Conservation (phyloP, 2,113 vertebrate genomes). For the Todiramphus chloris region DNA sequence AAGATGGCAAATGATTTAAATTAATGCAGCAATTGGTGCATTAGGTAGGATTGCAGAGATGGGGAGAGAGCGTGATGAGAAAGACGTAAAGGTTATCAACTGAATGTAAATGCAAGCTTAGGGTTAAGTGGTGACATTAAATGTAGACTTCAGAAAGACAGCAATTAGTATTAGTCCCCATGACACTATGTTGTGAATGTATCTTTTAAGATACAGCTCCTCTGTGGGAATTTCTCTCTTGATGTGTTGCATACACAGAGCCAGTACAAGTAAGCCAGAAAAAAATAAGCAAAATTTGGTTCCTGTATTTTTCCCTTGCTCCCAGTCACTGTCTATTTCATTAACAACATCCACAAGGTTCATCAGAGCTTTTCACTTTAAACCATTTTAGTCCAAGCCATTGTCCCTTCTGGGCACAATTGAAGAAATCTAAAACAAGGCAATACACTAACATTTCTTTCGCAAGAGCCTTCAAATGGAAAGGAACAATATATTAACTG, state of each 20-base stretch:
- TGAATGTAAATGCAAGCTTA: not conserved
- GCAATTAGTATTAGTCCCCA: not conserved
- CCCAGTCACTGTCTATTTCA: not conserved
- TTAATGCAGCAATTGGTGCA: not conserved
- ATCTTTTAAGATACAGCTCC: not conserved
- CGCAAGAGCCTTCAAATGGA: not conserved
- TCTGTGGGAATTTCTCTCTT: not conserved
- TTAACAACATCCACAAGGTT: not conserved
- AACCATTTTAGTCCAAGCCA: not conserved
- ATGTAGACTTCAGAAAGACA: not conserved
- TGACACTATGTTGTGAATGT: not conserved
- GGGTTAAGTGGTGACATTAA: not conserved
- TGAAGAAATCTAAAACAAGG: not conserved
- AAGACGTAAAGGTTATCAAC: not conserved
- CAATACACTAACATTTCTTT: not conserved
- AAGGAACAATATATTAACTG: not conserved
- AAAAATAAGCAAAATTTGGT: not conserved
- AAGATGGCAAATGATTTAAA: constrained; percentile 40
- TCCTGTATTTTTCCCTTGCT: not conserved
- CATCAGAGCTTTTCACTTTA: not conserved
- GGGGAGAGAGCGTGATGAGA: not conserved
- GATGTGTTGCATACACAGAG: not conserved
- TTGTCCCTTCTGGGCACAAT: not conserved
- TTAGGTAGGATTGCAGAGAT: not conserved
- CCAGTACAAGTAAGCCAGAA: not conserved